Percentiles rank a stretch among this genome's conserved stretches.
These are phyloP conservation scores for Andricus curvator DNA, from an alignment of 2,888 invertebrate species.

Conservation along the genomic window DNA sequence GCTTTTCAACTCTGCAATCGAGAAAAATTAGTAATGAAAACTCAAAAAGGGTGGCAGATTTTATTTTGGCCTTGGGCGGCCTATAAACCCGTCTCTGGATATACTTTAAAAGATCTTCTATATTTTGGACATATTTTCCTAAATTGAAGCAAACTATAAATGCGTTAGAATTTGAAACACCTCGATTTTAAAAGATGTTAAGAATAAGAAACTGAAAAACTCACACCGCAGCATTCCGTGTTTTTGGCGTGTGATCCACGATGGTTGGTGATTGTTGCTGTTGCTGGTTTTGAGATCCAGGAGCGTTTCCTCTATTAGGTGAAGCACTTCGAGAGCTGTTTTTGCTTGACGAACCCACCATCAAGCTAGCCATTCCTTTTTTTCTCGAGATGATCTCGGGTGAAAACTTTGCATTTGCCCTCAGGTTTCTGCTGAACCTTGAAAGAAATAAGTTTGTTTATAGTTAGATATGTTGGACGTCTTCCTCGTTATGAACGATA, in stretches of 20 bases:
- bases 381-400: constrained; percentile 53
- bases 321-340: constrained; percentile 75
- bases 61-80: too few species aligned
- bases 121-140: too few species aligned
- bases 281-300: constrained; percentile 56
- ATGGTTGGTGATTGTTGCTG: constrained; percentile 62
- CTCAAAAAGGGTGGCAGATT: too few species aligned
- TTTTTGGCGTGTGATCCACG: constrained; percentile 71
- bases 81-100: too few species aligned
- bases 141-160: too few species aligned
- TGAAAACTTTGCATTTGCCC: constrained; percentile 56
- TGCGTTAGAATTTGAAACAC: too few species aligned
- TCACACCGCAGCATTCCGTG: constrained; percentile 74
- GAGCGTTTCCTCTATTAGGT: constrained; percentile 70
- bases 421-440: constrained; percentile 33
- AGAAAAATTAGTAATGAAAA: too few species aligned
- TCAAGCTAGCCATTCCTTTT: constrained; percentile 76
- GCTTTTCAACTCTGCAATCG: too few species aligned
- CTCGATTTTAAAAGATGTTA: not conserved
- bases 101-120: too few species aligned
- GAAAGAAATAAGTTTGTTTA: constrained; percentile 34
- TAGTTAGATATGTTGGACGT: constrained; percentile 21
- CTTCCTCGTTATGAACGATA: not conserved
- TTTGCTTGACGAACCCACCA: constrained; percentile 73
- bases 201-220: constrained; percentile 47